Evolutionary conservation across 2,888 invertebrate species (phyloP), one percentile per base, ranked within the genome.

Genomic region (Eupeodes latifasciatus): DNA sequence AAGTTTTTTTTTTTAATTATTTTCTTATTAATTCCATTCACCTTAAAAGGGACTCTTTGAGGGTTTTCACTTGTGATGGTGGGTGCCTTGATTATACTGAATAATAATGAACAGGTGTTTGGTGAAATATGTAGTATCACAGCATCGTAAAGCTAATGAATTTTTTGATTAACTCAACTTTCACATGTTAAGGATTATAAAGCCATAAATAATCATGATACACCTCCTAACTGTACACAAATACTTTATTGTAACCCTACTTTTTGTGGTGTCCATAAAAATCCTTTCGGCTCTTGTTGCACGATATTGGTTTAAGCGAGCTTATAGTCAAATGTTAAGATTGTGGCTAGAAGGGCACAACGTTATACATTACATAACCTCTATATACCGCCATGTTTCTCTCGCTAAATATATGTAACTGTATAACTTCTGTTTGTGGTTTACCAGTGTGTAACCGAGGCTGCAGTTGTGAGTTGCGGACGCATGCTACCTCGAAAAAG

Each of bases 301-400:
- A 59, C 47, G 57, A 72, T 47, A 59, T 34, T 72, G 34, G 57
- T 16, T 5, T 44, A 40, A 61, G 34, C 49, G 40, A 61, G 34
- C 49, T 55, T 34, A 49, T 19, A 69, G 62, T 44, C 62, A 57
- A 79, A 72, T 81, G 80, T 82, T 76, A 66, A 75, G 76, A 72
- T 77, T 66, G 80, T 67, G 80, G 80, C 83, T 80, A 83, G 83
- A 87, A 87, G 87, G 87, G 87, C 83, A 87, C 59, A 27, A 1
- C 27, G 67, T 66, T 80, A 59, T 83, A 77, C 74, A 80, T 87
- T 87, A 83, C 80, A 87, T 87, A 87, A 87, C 74, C 47, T 36
- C 72, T 27, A 27, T 27, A 77, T 83, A 83, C 80, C 82, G 76
- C 53, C 44, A 71, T 79, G 61, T 77, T 64, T 75, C 74, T 49